phyloP scores from a whole-genome alignment of 2,797 vertebrate genomes.

The Rhabdomys pumilio region DNA sequence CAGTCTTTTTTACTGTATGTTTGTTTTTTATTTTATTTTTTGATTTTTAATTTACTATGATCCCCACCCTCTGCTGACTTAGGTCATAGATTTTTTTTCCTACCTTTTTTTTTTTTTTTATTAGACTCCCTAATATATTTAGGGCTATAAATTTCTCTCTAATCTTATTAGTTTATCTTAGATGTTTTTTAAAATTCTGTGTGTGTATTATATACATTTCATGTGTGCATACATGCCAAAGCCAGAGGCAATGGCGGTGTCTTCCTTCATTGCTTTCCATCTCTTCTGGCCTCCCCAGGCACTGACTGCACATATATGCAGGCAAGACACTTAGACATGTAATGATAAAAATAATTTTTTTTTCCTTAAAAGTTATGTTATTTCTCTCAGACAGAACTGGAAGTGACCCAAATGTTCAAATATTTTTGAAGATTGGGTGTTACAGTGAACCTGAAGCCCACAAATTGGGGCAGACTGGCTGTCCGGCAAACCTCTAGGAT shows the following conservation, averaged over 20 bases:
- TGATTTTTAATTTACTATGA: conserved; percentile 49
- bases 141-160: conserved; percentile 54
- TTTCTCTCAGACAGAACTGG: background rate
- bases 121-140: conserved; percentile 22
- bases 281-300: background rate
- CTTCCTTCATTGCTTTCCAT: background rate
- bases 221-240: background rate
- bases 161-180: conserved; percentile 33
- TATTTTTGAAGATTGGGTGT: background rate
- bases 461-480: background rate
- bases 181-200: background rate
- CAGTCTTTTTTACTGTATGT: background rate
- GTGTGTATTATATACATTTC: background rate
- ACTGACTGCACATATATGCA: background rate
- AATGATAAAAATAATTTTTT: background rate
- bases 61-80: background rate
- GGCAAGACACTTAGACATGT: background rate
- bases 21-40: conserved; percentile 35
- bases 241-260: background rate
- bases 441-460: background rate
- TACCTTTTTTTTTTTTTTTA: conserved; percentile 53
- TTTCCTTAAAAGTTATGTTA: background rate
- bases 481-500: background rate
- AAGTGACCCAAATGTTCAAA: background rate
- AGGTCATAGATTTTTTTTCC: conserved; percentile 58